A percentile compares a stretch with the other conserved stretches of the same genome.
Conservation (phyloP, 2,113 vertebrate species). For the Nanorana parkeri region DNA sequence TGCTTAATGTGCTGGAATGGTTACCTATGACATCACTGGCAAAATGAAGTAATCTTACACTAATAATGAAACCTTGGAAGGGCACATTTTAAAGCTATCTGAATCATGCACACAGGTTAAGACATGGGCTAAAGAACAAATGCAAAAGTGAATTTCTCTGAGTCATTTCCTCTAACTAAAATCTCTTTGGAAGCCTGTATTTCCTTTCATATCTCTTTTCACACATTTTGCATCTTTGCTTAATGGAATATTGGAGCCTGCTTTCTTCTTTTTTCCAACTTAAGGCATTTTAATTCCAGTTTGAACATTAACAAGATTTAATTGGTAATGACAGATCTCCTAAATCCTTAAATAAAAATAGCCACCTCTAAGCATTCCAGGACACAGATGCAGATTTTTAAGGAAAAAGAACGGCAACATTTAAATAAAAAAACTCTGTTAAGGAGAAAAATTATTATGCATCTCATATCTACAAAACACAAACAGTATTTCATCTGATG, state of each 20-base stretch:
- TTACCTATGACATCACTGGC: neutral
- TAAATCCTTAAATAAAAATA: constrained; percentile 43
- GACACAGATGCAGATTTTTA: constrained; percentile 36
- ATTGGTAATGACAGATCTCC: constrained; percentile 58
- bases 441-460: constrained; percentile 43
- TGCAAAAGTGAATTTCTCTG: constrained; percentile 3
- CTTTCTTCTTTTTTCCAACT: constrained; percentile 32
- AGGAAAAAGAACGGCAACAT: constrained; percentile 28
- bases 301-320: constrained; percentile 61
- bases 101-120: constrained; percentile 27
- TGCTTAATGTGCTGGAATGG: neutral
- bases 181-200: constrained; percentile 1
- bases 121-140: constrained; percentile 29
- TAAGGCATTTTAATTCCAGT: constrained; percentile 55
- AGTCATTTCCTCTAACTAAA: constrained; percentile 23
- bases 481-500: constrained; percentile 50
- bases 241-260: constrained; percentile 55
- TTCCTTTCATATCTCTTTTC: constrained; percentile 13
- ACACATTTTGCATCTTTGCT: constrained; percentile 50
- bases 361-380: constrained; percentile 18
- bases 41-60: constrained; percentile 17
- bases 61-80: neutral
- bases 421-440: constrained; percentile 11
- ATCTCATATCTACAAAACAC: constrained; percentile 32
- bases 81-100: constrained; percentile 19